A percentile compares a stretch with the other conserved stretches of the same genome.
phyloP scores from a whole-genome alignment of 2,113 vertebrate genomes.

The Sclerurus mexicanus region DNA sequence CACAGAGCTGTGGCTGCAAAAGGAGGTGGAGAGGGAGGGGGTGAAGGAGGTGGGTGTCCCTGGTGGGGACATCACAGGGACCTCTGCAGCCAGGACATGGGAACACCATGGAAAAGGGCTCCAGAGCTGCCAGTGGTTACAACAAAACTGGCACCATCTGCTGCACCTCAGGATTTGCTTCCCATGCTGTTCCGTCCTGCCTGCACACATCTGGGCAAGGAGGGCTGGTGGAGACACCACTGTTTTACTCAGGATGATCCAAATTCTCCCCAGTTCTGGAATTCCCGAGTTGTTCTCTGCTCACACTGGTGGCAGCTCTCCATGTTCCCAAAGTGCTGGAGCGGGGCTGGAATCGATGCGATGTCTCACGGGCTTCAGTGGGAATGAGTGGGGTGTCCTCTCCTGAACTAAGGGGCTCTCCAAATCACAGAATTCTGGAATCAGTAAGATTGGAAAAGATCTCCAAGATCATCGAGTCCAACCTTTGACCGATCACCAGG shows the following conservation, averaged over 20 bases:
- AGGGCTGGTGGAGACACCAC: background rate
- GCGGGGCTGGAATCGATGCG: fast-evolving
- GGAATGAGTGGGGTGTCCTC: background rate
- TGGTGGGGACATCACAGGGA: background rate
- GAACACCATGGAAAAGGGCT: background rate
- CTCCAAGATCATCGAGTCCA: background rate
- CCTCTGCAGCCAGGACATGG: background rate
- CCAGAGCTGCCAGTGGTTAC: background rate
- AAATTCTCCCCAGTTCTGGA: background rate
- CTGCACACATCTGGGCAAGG: background rate
- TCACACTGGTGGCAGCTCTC: fast-evolving
- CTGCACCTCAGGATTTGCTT: background rate
- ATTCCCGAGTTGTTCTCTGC: background rate
- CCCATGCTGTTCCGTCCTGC: background rate
- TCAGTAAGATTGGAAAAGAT: background rate
- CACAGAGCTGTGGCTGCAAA: background rate
- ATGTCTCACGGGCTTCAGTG: fast-evolving
- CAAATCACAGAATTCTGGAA: background rate
- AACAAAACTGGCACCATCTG: background rate
- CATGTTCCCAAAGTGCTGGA: fast-evolving
- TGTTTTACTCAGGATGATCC: background rate
- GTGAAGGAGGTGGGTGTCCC: background rate
- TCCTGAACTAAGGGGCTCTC: background rate
- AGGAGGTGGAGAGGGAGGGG: background rate
- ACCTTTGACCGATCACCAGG: background rate